phyloP scores from a whole-genome alignment of 2,888 invertebrate species.

The Timema podura region DNA sequence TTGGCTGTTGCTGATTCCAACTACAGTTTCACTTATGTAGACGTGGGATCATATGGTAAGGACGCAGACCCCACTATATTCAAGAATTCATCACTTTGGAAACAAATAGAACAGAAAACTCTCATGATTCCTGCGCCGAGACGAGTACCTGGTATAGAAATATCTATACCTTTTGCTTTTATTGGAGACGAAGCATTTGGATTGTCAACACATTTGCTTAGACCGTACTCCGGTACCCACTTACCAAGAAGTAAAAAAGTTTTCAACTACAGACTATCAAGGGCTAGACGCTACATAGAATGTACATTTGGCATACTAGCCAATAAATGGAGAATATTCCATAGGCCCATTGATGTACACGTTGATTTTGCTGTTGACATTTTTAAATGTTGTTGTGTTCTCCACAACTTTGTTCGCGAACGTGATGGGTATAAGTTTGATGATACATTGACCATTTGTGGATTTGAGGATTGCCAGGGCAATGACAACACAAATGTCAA shows the following conservation, averaged over 20 bases:
- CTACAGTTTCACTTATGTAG: slow-evolving; percentile 1
- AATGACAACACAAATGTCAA: too few species aligned
- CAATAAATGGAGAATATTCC: background rate
- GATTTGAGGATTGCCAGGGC: too few species aligned
- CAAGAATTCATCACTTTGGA: background rate
- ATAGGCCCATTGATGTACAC: background rate
- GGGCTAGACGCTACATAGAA: background rate
- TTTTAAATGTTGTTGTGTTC: background rate
- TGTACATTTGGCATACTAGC: background rate
- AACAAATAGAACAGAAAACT: background rate
- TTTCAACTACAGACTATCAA: background rate
- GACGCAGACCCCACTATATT: background rate
- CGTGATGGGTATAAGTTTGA: slow-evolving; percentile 14
- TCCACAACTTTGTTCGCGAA: background rate
- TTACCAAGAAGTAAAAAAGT: background rate
- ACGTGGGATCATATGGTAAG: background rate
- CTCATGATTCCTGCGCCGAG: background rate
- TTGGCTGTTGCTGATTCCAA: background rate
- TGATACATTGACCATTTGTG: background rate
- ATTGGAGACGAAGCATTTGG: slow-evolving; percentile 11
- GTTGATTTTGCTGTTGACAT: background rate
- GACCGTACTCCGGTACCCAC: background rate
- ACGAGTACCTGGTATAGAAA: background rate
- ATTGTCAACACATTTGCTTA: background rate
- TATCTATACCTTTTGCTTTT: background rate